These are phyloP conservation scores for Paramuricea clavata DNA, from an alignment of 92 coral and sea anemone species.

Conservation along the genomic window DNA sequence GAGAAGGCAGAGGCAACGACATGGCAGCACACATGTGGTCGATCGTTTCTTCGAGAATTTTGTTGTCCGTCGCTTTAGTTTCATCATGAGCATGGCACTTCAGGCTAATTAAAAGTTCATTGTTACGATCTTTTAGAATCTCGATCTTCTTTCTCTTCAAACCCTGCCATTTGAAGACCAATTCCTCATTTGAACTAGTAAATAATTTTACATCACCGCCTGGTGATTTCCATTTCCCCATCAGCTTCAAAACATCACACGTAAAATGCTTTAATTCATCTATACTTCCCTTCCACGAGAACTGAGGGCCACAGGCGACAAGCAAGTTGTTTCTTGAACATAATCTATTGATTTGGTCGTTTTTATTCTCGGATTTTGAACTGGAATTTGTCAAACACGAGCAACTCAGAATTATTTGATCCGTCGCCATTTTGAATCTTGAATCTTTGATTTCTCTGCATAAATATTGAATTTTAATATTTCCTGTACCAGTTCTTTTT, in stretches of 20 bases:
- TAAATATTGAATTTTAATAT: too few relatives aligned
- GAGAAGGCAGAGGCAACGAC: too few relatives aligned
- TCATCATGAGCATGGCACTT: too few relatives aligned
- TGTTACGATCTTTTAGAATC: not conserved
- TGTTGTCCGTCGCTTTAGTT: too few relatives aligned
- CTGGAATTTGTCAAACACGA: not conserved
- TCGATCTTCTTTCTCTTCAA: not conserved
- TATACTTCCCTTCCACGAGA: not conserved
- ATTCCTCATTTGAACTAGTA: not conserved
- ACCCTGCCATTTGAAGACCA: not conserved
- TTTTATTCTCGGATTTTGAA: not conserved
- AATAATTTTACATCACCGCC: not conserved
- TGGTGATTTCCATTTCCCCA: not conserved
- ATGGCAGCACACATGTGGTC: too few relatives aligned
- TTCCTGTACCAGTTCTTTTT: too few relatives aligned
- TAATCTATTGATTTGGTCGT: not conserved
- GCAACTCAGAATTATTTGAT: not conserved
- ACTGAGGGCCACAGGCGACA: not conserved
- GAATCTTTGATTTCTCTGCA: too few relatives aligned
- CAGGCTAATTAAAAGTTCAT: not conserved
- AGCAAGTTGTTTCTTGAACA: not conserved
- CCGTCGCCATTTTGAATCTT: too few relatives aligned
- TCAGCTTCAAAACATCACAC: not conserved
- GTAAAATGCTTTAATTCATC: not conserved
- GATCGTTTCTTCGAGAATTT: too few relatives aligned